Evolutionary conservation across 1,140 invertebrate species (phyloP).

Genomic region (Aphelinus atriplicis): DNA sequence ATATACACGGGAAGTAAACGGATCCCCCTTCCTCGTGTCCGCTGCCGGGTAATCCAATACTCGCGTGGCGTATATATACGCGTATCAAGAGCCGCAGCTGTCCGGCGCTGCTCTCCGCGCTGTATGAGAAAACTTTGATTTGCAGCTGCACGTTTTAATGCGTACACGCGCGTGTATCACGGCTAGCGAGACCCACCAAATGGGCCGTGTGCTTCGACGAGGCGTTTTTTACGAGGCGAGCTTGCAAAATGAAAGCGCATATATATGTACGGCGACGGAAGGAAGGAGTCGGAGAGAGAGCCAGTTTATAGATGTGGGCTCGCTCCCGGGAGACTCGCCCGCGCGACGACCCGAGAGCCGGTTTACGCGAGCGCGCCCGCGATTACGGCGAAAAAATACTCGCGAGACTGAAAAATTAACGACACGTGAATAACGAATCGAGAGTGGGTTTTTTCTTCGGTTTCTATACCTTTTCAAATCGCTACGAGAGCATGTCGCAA

Average conservation of each 20-base stretch:
- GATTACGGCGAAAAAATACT: no score
- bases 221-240: background rate
- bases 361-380: background rate
- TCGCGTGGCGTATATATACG: background rate
- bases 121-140: no score
- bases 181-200: background rate
- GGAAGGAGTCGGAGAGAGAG: background rate
- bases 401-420: no score
- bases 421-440: no score
- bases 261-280: background rate
- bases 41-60: conserved; percentile 3
- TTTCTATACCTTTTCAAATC: no score
- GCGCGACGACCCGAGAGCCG: background rate
- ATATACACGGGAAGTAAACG: background rate
- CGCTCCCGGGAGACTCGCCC: background rate
- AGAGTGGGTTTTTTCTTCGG: no score
- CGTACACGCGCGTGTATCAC: background rate
- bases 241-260: conserved; percentile 13
- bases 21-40: background rate
- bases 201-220: background rate
- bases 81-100: background rate
- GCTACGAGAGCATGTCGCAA: no score
- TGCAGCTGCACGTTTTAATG: no score
- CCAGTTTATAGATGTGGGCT: background rate
- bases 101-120: background rate